Percentiles rank a stretch among this genome's conserved stretches.
phyloP scores from a whole-genome alignment of 2,797 vertebrate species.

The Champsocephalus esox region DNA sequence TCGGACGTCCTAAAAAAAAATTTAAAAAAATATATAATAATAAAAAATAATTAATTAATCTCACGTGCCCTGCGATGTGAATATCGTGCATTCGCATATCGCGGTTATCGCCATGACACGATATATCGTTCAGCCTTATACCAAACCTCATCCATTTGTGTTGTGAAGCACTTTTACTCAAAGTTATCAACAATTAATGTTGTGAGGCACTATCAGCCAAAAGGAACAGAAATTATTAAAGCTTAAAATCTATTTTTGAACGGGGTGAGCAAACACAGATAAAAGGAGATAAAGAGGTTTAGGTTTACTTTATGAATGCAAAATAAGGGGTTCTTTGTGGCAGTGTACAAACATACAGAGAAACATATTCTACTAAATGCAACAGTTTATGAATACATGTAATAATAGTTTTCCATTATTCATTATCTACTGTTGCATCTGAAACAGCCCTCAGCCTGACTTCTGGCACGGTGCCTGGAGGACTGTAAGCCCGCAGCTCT shows the following conservation, averaged over 20 bases:
- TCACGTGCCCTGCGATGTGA: no score
- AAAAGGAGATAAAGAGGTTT: neutral
- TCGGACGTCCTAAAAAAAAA: no score
- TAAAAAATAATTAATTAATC: no score
- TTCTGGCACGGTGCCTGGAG: neutral
- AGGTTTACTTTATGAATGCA: neutral
- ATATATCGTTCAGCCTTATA: neutral
- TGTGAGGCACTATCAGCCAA: neutral
- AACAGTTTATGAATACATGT: neutral
- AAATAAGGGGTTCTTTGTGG: neutral
- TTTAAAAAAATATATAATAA: no score
- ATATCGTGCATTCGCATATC: no score
- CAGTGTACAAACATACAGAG: neutral
- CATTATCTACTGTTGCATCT: neutral
- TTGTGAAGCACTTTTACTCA: neutral
- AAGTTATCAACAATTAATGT: constrained; percentile 2
- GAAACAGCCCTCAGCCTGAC: neutral
- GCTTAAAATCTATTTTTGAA: neutral
- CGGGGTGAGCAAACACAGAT: no score
- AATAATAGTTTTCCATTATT: neutral
- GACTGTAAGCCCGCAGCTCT: neutral
- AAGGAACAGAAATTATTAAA: constrained; percentile 9
- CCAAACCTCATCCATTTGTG: neutral
- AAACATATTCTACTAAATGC: neutral
- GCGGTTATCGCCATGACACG: no score